A percentile compares a stretch with the other conserved stretches of the same genome.
These are phyloP conservation scores for Apodemia mormo DNA, from an alignment of 2,888 invertebrate genomes.

Conservation along the genomic window DNA sequence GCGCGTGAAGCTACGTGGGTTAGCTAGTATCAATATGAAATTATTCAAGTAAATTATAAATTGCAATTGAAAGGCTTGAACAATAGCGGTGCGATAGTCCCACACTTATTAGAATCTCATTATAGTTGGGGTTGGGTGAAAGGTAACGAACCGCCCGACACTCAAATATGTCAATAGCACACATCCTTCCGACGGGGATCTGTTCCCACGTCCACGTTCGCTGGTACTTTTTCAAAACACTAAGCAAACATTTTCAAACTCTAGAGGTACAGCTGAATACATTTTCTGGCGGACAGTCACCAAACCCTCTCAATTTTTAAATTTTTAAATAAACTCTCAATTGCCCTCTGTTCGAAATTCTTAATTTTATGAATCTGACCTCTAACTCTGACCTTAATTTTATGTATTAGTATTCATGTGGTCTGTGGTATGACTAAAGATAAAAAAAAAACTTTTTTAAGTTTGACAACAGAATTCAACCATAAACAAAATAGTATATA, in stretches of 20 bases:
- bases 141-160: conserved; percentile 22
- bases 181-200: conserved; percentile 60
- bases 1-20: no score
- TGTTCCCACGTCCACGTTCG: conserved; percentile 48
- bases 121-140: conserved; percentile 11
- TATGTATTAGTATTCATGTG: no score
- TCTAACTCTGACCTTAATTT: no score
- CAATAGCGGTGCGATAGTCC: conserved; percentile 8
- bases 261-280: conserved; percentile 5
- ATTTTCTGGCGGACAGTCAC: not conserved
- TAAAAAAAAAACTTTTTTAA: no score
- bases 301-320: no score
- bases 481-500: no score
- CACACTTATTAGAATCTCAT: conserved; percentile 22
- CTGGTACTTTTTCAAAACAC: not conserved
- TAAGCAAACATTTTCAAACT: not conserved
- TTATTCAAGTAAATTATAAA: not conserved
- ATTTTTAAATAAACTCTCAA: no score
- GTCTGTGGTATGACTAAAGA: no score
- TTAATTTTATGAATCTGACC: no score
- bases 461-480: no score
- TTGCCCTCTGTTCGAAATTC: no score
- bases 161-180: conserved; percentile 44
- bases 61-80: not conserved
- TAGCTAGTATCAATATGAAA: not conserved